Percentiles rank a stretch among this genome's conserved stretches.
These are phyloP conservation scores for Helicolenus hilgendorfi DNA, from an alignment of 2,797 vertebrate species.

Conservation along the genomic window DNA sequence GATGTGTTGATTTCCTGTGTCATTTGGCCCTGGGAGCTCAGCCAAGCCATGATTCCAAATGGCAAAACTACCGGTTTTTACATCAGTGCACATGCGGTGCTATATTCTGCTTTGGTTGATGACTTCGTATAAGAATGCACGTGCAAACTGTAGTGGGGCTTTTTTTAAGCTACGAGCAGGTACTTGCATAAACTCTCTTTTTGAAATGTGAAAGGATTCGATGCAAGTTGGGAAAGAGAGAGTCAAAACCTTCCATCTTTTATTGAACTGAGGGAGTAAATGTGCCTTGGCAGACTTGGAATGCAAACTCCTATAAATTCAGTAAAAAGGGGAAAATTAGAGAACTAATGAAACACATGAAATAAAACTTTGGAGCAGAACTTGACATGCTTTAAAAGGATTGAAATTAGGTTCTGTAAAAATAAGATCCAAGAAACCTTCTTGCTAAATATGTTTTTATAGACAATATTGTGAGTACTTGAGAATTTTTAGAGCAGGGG, in stretches of 20 bases:
- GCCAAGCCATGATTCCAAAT: conserved; percentile 36
- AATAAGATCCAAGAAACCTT: neutral
- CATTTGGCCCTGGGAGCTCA: conserved; percentile 18
- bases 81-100: neutral
- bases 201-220: neutral
- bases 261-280: conserved; percentile 13
- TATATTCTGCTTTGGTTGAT: neutral
- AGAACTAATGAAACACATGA: neutral
- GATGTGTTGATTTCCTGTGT: conserved; percentile 60
- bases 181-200: neutral
- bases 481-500: neutral
- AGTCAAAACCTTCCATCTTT: neutral
- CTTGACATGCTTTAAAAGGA: neutral
- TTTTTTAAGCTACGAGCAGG: neutral
- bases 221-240: neutral
- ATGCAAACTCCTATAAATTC: conserved; percentile 1
- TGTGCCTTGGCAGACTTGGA: neutral
- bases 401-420: neutral
- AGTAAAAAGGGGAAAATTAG: neutral
- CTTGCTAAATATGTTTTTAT: neutral
- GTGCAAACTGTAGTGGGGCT: neutral
- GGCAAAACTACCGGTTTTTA: conserved; percentile 9
- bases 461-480: neutral
- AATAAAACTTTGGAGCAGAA: neutral
- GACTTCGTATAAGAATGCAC: neutral